A percentile compares a stretch with the other conserved stretches of the same genome.
phyloP scores from a whole-genome alignment of 2,888 invertebrate species.

The Caenorhabditis sp. region DNA sequence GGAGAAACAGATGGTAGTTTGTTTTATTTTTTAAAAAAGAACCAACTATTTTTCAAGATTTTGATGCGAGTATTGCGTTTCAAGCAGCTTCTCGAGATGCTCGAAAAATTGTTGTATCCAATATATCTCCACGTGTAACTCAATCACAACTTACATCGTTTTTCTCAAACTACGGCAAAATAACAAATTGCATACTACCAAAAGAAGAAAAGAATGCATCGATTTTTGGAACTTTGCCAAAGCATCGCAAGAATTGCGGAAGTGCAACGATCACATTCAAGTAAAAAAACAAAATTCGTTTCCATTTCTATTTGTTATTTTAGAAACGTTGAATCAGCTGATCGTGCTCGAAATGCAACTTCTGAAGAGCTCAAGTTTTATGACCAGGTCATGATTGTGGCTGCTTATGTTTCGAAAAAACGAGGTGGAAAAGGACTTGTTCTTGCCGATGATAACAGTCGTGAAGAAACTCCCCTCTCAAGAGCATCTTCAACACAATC shows the following conservation, averaged over 20 bases:
- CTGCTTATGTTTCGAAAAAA: constrained; percentile 46
- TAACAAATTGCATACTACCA: constrained; percentile 63
- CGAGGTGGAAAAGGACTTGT: constrained; percentile 57
- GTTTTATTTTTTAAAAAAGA: too few species aligned
- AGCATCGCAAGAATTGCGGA: constrained; percentile 57
- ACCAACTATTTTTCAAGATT: constrained; percentile 12
- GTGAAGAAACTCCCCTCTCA: constrained; percentile 48
- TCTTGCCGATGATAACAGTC: constrained; percentile 42
- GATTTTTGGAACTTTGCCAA: constrained; percentile 64
- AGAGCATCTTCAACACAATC: constrained; percentile 63
- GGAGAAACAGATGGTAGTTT: constrained; percentile 52
- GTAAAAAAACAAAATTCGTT: constrained; percentile 27
- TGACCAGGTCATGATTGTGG: constrained; percentile 66
- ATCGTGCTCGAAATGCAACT: constrained; percentile 57
- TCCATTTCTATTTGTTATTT: constrained; percentile 11
- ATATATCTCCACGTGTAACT: constrained; percentile 67
- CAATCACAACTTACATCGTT: constrained; percentile 68
- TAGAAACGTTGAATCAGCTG: constrained; percentile 60
- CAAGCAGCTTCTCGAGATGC: constrained; percentile 50
- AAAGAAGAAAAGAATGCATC: constrained; percentile 58
- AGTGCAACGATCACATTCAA: constrained; percentile 66
- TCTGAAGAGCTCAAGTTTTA: constrained; percentile 68
- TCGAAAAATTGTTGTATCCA: constrained; percentile 63
- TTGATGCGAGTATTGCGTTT: constrained; percentile 56
- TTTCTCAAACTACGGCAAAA: constrained; percentile 69